phyloP scores from a whole-genome alignment of 2,888 invertebrate genomes.

The Spicauda simplicius region DNA sequence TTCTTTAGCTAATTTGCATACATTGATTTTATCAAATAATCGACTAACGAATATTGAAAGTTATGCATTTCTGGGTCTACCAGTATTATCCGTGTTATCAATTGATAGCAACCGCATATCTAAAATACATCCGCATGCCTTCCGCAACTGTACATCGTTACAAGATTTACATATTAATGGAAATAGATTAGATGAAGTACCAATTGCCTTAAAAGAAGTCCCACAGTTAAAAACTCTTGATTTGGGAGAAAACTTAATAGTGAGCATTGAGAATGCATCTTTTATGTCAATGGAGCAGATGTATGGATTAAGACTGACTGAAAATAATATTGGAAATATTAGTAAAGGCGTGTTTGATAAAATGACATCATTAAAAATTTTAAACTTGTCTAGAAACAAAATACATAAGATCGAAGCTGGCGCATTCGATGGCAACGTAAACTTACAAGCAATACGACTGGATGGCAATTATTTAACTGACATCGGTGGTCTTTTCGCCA shows the following conservation, averaged over 20 bases:
- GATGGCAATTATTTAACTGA: slow-evolving; percentile 93
- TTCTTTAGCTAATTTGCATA: slow-evolving; percentile 91
- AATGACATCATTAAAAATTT: slow-evolving; percentile 91
- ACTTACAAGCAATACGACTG: slow-evolving; percentile 91
- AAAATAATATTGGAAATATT: slow-evolving; percentile 92
- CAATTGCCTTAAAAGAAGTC: slow-evolving; percentile 89
- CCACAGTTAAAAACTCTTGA: slow-evolving; percentile 92
- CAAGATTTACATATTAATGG: slow-evolving; percentile 93
- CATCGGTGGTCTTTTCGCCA: slow-evolving; percentile 91
- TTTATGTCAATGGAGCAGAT: slow-evolving; percentile 92
- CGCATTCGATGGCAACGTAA: slow-evolving; percentile 90
- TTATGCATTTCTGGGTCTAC: slow-evolving; percentile 90
- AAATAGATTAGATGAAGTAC: slow-evolving; percentile 91
- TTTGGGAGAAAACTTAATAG: slow-evolving; percentile 93
- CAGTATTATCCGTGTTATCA: slow-evolving; percentile 90
- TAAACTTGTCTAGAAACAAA: slow-evolving; percentile 93
- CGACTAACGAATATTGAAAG: slow-evolving; percentile 90
- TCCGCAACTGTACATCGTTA: slow-evolving; percentile 91
- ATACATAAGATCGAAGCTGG: slow-evolving; percentile 91
- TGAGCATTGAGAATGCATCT: slow-evolving; percentile 90
- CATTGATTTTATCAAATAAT: slow-evolving; percentile 92
- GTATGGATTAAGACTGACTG: slow-evolving; percentile 92
- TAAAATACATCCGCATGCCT: slow-evolving; percentile 89
- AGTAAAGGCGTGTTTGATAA: slow-evolving; percentile 92
- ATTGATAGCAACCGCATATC: slow-evolving; percentile 92